Conservation (phyloP, 2,113 vertebrate genomes). For the Rousettus leschenaultii region DNA sequence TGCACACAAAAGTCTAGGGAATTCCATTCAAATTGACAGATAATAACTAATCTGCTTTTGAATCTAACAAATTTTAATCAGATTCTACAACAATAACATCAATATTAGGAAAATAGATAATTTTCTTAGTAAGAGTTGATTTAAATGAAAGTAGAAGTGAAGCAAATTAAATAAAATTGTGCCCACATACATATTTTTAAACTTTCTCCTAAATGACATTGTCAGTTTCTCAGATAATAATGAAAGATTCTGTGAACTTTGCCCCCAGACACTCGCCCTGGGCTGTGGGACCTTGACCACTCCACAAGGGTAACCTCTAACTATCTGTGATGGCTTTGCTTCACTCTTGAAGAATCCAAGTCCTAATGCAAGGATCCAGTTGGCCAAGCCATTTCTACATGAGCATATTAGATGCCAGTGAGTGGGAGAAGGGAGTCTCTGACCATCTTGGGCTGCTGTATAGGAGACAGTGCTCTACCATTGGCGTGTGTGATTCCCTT, state of each 20-base stretch:
- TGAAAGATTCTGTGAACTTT: not conserved
- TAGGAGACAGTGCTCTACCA: not conserved
- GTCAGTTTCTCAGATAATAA: not conserved
- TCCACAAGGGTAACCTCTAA: not conserved
- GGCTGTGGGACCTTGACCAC: no score
- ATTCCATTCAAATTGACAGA: not conserved
- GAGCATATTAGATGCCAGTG: not conserved
- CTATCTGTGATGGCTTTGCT: not conserved
- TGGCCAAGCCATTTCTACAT: not conserved
- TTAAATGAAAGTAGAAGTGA: not conserved
- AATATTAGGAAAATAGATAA: not conserved
- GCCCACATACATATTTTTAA: not conserved
- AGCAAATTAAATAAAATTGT: not conserved
- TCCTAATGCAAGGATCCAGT: not conserved
- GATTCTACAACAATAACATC: not conserved
- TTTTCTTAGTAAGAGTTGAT: not conserved
- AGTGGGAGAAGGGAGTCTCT: not conserved
- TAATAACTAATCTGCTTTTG: not conserved
- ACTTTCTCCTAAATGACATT: not conserved
- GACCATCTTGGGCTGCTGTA: not conserved
- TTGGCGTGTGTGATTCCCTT: not conserved
- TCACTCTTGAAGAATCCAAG: not conserved
- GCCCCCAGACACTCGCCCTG: not conserved
- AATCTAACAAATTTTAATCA: constrained; percentile 7
- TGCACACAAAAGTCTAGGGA: not conserved